Evolutionary conservation across 2,888 invertebrate genomes (phyloP).

Genomic region (Tridacna crocea): DNA sequence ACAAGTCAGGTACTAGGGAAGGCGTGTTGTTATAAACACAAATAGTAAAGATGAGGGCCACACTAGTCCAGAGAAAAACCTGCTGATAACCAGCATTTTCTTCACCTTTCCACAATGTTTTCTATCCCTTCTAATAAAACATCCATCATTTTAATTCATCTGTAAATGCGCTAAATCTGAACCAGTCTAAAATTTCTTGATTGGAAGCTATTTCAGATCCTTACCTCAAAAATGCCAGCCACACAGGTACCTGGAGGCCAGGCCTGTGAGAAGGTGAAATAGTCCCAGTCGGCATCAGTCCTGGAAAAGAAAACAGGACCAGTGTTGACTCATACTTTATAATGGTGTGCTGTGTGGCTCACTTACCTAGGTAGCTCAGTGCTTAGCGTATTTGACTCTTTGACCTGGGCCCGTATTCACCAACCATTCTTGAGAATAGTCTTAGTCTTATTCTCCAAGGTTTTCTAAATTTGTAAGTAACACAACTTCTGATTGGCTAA

Average conservation of each 20-base stretch:
- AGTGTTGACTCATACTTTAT: not conserved
- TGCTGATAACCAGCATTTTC: not conserved
- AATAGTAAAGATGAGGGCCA: too few species aligned
- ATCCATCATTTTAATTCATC: not conserved
- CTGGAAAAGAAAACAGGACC: not conserved
- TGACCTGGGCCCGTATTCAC: too few species aligned
- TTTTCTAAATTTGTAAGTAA: too few species aligned
- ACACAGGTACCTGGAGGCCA: conserved; percentile 58
- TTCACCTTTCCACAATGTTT: not conserved
- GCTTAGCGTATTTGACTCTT: too few species aligned
- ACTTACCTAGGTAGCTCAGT: too few species aligned
- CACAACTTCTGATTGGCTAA: too few species aligned
- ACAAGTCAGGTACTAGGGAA: too few species aligned
- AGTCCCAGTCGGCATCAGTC: conserved; percentile 33
- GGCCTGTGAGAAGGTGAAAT: conserved; percentile 49
- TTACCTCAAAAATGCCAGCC: conserved; percentile 38
- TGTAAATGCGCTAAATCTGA: not conserved
- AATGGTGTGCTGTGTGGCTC: too few species aligned
- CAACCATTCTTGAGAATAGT: too few species aligned
- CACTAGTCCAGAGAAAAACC: conserved; percentile 3
- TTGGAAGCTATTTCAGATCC: not conserved
- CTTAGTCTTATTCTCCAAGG: too few species aligned
- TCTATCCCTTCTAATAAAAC: not conserved
- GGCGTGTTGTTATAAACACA: too few species aligned
- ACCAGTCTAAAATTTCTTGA: too few species aligned